Percentiles rank a stretch among this genome's conserved stretches.
phyloP scores from a whole-genome alignment of 2,113 vertebrate genomes.

The Chiloscyllium plagiosum region DNA sequence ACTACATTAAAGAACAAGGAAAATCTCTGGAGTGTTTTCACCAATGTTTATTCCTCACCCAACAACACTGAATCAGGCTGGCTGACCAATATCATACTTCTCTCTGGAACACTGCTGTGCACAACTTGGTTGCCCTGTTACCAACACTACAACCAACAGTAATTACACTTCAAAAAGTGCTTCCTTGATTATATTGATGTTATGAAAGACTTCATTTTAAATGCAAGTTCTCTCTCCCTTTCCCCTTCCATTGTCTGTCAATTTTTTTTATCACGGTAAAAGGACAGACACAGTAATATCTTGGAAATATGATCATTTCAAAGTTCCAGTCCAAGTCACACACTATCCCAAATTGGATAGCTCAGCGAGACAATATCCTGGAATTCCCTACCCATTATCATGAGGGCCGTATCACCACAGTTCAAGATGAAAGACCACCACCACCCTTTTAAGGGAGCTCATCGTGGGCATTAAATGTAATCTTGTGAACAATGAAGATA shows the following conservation, averaged over 20 bases:
- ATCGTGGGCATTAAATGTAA: background rate
- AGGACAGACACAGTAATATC: background rate
- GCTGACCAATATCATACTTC: background rate
- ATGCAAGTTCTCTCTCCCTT: background rate
- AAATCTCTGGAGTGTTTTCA: background rate
- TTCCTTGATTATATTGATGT: background rate
- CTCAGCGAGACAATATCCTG: background rate
- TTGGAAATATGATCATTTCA: background rate
- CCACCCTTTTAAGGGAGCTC: background rate
- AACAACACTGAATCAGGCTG: background rate
- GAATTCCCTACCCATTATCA: background rate
- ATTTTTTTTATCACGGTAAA: too few relatives aligned
- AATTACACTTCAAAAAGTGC: background rate
- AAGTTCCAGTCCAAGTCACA: background rate
- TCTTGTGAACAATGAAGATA: background rate
- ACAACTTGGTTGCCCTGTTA: background rate
- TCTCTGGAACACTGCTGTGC: background rate
- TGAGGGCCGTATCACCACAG: background rate
- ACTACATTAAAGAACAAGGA: background rate
- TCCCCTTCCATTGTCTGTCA: background rate
- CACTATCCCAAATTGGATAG: background rate
- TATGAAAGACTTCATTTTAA: background rate
- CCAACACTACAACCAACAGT: background rate
- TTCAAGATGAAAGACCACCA: background rate
- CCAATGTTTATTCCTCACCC: background rate